Conservation (phyloP, 2,888 invertebrate species). For the Gonocerus acuteangulatus region DNA sequence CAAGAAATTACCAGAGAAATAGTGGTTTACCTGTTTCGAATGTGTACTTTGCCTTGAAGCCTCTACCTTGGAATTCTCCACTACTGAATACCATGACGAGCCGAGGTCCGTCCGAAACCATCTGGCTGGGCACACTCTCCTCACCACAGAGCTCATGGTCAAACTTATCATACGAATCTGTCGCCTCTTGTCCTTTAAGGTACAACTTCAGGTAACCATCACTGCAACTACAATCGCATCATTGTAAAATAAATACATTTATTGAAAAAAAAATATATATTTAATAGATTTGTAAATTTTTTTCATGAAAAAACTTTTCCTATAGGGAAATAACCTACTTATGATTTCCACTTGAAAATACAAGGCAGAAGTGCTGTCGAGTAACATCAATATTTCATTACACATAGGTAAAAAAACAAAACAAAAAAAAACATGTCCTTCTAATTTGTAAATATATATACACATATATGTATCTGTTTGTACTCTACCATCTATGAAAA, state of each 20-base stretch:
- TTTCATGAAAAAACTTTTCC: not conserved
- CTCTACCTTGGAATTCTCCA: conserved; percentile 79
- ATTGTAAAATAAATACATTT: not conserved
- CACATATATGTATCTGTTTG: too few relatives aligned
- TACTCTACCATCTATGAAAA: too few relatives aligned
- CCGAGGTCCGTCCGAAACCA: conserved; percentile 78
- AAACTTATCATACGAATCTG: conserved; percentile 86
- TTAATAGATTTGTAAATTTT: not conserved
- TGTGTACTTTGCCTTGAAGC: conserved; percentile 81
- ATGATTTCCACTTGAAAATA: too few relatives aligned
- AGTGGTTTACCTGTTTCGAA: conserved; percentile 86
- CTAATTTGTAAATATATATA: too few relatives aligned
- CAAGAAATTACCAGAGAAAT: too few relatives aligned
- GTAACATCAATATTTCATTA: too few relatives aligned
- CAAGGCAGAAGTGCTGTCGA: too few relatives aligned
- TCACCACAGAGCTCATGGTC: conserved; percentile 88
- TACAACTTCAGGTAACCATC: conserved; percentile 88
- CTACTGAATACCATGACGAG: conserved; percentile 93
- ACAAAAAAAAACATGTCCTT: too few relatives aligned
- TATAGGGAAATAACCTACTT: too few relatives aligned
- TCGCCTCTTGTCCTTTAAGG: conserved; percentile 84
- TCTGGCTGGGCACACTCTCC: conserved; percentile 54
- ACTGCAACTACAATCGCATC: conserved; percentile 63
- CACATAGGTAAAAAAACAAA: too few relatives aligned
- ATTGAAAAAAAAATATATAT: not conserved